These are phyloP conservation scores for Ctenodactylus gundi DNA, from an alignment of 2,113 vertebrate genomes.

Conservation along the genomic window DNA sequence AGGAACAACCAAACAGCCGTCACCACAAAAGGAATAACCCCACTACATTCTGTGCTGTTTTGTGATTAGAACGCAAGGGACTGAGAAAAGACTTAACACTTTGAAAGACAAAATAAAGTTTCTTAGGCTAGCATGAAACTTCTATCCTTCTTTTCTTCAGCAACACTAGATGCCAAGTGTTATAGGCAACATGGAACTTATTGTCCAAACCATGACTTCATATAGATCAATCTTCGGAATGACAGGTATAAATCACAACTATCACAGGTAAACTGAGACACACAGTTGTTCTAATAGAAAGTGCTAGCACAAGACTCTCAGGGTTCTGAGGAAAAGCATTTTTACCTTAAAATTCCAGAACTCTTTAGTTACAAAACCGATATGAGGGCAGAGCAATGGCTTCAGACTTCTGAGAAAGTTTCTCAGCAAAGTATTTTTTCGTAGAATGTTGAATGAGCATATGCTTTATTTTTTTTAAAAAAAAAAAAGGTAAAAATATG, in stretches of 20 bases:
- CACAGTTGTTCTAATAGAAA: background rate
- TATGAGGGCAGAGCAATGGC: background rate
- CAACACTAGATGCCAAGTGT: background rate
- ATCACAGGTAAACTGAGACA: background rate
- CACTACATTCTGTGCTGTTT: background rate
- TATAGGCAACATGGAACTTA: background rate
- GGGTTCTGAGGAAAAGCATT: background rate
- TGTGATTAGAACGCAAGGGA: background rate
- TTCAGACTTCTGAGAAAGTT: background rate
- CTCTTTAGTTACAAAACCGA: background rate
- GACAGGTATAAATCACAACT: background rate
- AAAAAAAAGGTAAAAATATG: background rate
- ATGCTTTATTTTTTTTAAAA: background rate
- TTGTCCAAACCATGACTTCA: background rate
- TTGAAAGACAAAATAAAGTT: conserved; percentile 10
- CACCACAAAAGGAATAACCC: background rate
- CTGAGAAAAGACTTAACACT: background rate
- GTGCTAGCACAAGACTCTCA: background rate
- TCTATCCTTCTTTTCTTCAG: background rate
- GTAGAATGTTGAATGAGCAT: background rate
- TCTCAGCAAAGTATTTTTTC: background rate
- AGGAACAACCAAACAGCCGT: background rate
- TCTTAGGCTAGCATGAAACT: background rate
- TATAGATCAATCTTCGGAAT: background rate
- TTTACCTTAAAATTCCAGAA: conserved; percentile 10